Evolutionary conservation across 2,113 vertebrate genomes (phyloP), one percentile per base, ranked within the genome.

Genomic region (Corydoras sp.): DNA sequence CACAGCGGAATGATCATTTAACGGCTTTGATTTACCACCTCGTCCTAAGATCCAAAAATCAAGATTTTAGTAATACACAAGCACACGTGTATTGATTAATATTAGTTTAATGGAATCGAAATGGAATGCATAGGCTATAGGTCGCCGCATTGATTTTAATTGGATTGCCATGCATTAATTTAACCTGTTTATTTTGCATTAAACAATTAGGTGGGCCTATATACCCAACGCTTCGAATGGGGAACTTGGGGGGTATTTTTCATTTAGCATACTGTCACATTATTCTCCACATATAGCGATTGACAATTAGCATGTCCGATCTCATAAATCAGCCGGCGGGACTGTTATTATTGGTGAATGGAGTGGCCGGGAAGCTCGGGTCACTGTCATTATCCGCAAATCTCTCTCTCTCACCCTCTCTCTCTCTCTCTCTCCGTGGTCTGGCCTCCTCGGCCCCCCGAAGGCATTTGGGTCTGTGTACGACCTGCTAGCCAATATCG

Each of bases 311-410:
- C 94, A 95, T 89, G 88, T 89, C 30, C 86, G 87, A 89, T 81
- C 91, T 91, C 95, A 94, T 94, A 93, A 95, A 96, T 99, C 94
- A 97, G 93, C 91, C 94, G 92, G 92, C 89, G 85, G 89, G 91
- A 91, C 92, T 93, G 91, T 95, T 95, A 94, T 93, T 93, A 94
- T 92, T 89, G 90, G 91, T 95, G 93, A 96, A 95, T 95, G 91
- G 91, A 92, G 87, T 93, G 90, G 91, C 93, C 96, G 94, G 90
- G 90, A 94, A 94, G 92, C 92, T 92, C 91, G 92, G 95, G 95
- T 98, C 95, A 97, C 93, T 93, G 92, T 95, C 94, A 96, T 98
- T 98, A 99, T 93, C 93, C 93, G 88, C 86, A 88, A 86, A 31
- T 48, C 66, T 60, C 67, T 60, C 67, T 60, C 56, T 69, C 66